These are phyloP conservation scores for Tragelaphus strepsiceros DNA, from an alignment of 2,113 vertebrate species.

Conservation along the genomic window DNA sequence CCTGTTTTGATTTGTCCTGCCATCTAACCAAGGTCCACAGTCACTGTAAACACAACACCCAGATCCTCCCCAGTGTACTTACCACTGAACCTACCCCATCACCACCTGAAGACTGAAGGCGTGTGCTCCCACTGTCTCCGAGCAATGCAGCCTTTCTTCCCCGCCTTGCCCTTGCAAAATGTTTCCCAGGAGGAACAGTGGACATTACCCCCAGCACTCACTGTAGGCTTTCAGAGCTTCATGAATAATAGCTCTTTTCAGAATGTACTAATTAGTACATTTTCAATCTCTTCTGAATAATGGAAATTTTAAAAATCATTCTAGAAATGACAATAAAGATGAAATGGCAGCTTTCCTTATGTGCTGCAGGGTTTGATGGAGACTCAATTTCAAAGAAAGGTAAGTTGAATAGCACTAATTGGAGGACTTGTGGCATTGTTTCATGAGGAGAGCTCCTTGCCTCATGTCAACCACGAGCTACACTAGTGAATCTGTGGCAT, in stretches of 20 bases:
- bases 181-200: not conserved
- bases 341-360: slow-evolving; percentile 35
- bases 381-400: not conserved
- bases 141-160: not conserved
- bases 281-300: slow-evolving; percentile 66
- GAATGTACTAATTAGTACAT: slow-evolving; percentile 17
- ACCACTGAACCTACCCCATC: not conserved
- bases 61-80: not conserved
- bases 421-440: not conserved
- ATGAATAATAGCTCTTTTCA: not conserved
- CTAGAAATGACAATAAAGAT: slow-evolving; percentile 43
- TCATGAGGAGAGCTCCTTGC: not conserved
- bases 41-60: not conserved
- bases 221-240: not conserved
- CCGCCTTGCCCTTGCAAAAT: not conserved
- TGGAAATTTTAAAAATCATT: slow-evolving; percentile 34
- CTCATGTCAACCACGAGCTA: not conserved
- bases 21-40: not conserved
- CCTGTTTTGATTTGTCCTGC: not conserved
- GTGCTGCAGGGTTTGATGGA: not conserved
- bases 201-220: not conserved
- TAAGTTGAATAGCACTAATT: not conserved
- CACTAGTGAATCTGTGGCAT: not conserved
- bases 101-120: not conserved
- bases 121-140: not conserved